phyloP scores from a whole-genome alignment of 2,888 invertebrate genomes.

The Siphonodentalium dalli region DNA sequence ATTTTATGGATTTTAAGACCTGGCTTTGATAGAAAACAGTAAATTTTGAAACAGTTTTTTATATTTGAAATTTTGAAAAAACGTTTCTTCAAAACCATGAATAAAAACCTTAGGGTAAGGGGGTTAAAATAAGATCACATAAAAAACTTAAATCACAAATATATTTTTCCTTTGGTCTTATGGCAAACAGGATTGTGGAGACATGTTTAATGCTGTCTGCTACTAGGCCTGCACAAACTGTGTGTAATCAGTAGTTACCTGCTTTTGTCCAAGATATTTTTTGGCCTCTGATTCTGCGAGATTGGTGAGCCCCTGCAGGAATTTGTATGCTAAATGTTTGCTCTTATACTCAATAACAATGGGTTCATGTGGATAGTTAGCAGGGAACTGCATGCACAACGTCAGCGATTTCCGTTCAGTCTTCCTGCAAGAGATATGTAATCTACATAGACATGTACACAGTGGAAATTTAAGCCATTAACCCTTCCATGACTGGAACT shows the following conservation, averaged over 20 bases:
- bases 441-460: not conserved
- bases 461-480: no score
- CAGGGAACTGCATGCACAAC: slow-evolving; percentile 74
- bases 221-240: not conserved
- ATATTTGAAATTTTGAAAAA: no score
- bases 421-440: slow-evolving; percentile 64
- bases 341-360: slow-evolving; percentile 76
- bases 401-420: slow-evolving; percentile 73
- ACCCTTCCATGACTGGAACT: no score
- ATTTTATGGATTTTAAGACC: no score
- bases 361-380: slow-evolving; percentile 71
- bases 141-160: no score
- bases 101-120: no score
- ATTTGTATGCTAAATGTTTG: slow-evolving; percentile 73
- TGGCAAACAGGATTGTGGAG: no score
- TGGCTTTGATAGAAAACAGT: no score
- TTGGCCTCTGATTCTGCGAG: slow-evolving; percentile 72
- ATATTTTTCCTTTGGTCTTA: no score
- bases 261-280: slow-evolving; percentile 70
- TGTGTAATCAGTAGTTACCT: slow-evolving; percentile 43
- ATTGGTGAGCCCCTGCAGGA: slow-evolving; percentile 72
- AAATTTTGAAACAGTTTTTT: no score
- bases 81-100: no score
- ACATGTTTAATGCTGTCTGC: not conserved
- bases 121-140: no score